These are phyloP conservation scores for Hybognathus amarus DNA, from an alignment of 2,797 vertebrate genomes.

Conservation along the genomic window DNA sequence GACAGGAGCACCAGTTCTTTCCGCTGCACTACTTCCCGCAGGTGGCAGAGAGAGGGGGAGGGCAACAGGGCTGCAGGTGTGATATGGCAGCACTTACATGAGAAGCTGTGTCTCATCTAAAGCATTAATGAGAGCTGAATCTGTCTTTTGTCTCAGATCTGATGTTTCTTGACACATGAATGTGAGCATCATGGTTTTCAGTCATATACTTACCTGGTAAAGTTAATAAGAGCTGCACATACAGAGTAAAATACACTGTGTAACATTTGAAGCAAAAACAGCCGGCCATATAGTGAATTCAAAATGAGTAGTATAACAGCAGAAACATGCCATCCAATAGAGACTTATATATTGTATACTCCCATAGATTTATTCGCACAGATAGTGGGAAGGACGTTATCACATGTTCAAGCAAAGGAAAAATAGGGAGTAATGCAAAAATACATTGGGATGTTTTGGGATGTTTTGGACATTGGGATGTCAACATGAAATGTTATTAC, in stretches of 20 bases:
- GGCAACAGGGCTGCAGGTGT: conserved; percentile 55
- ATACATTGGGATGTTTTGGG: neutral
- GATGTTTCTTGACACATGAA: conserved; percentile 30
- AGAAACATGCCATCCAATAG: neutral
- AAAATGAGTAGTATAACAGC: neutral
- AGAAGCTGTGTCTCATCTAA: conserved; percentile 28
- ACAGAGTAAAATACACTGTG: neutral
- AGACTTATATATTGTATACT: neutral
- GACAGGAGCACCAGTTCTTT: neutral
- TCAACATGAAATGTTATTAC: neutral
- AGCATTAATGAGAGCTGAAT: conserved; percentile 41
- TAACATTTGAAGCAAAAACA: neutral
- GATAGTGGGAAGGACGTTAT: neutral
- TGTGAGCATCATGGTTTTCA: conserved; percentile 35
- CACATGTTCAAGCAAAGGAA: neutral
- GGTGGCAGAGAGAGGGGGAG: conserved; percentile 41
- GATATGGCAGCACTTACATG: conserved; percentile 53
- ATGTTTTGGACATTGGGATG: no score
- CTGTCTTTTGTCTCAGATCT: conserved; percentile 27
- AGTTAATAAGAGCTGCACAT: conserved; percentile 10
- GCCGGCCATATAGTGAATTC: neutral
- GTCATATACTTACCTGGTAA: neutral
- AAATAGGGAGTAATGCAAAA: neutral
- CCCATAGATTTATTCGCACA: neutral
- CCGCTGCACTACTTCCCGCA: conserved; percentile 66